Base-by-base conservation (phyloP, 2,888 invertebrate species). In the Baronia brevicornis region DNA sequence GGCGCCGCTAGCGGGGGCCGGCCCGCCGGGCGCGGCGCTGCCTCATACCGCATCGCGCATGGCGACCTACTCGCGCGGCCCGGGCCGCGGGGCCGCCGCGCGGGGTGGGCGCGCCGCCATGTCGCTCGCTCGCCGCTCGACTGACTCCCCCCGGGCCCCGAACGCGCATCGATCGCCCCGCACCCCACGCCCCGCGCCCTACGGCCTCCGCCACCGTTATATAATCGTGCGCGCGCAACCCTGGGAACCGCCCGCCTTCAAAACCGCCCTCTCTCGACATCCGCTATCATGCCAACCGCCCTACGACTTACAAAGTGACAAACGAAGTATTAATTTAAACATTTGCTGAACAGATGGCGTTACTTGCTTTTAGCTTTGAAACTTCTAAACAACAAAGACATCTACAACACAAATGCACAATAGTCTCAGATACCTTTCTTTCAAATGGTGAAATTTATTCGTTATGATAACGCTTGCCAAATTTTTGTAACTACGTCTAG, bases 31-130 rank as follows among this genome's bases (percentile, higher is more conserved):
- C 82, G 78, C 80, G 78, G 75, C 84, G 86, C 86, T 87, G 87
- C 86, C 87, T 87, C 86, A 86, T 86, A 87, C 87, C 88, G 86
- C 86, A 87, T 87, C 87, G 85, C 86, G 86, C 87, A 80, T 82
- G 84, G 84, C 84, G 79, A 78, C 75, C 79, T 82, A 79, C 80
- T 80, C 80, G 79, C 82, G 79, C 80, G 79, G 78, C 79, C 75
- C 75, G 80, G 82, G 80, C 80, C 78, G 77, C 80, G 80, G 79
- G 80, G 79, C 80, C 80, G 80, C 80, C 84, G 80, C 75, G 80
- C 79, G 80, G 78, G 75, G 69, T 77, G 73, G 79, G 75, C 79
- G 79, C 80, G 79, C 77, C 74, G 78, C 79, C 82, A 82, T 82
- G 77, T 77, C 77, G 78, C 75, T 77, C 77, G 75, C 77, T 77